Conservation (phyloP, 2,888 invertebrate species). For the Brachypterus glaber region DNA sequence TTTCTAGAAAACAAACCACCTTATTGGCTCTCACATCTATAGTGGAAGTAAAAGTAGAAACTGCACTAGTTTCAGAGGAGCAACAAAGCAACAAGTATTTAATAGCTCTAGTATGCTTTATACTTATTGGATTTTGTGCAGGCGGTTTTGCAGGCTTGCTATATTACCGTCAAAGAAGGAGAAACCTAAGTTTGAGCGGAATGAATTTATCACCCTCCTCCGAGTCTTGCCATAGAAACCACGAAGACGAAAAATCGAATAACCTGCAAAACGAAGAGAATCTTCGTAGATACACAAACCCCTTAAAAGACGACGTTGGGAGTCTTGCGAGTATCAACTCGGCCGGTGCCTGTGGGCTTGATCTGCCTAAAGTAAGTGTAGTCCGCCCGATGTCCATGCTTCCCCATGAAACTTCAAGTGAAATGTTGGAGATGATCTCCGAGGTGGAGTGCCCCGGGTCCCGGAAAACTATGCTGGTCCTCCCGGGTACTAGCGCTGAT, state of each 20-base stretch:
- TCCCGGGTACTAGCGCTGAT: constrained; percentile 40
- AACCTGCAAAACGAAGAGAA: constrained; percentile 88
- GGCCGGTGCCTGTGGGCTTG: constrained; percentile 32
- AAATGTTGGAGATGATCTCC: constrained; percentile 54
- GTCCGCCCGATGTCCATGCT: constrained; percentile 40
- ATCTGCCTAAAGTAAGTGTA: constrained; percentile 41
- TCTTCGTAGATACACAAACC: constrained; percentile 52
- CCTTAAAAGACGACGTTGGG: constrained; percentile 43
- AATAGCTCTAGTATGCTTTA: constrained; percentile 41
- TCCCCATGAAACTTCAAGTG: constrained; percentile 44
- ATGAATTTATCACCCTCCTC: constrained; percentile 46
- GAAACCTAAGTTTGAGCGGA: constrained; percentile 45
- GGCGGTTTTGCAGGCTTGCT: constrained; percentile 42
- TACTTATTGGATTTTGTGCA: constrained; percentile 37
- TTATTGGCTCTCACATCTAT: constrained; percentile 59
- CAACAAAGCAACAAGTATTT: constrained; percentile 44
- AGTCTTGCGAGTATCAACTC: constrained; percentile 34
- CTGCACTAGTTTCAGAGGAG: constrained; percentile 51
- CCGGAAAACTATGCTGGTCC: constrained; percentile 37
- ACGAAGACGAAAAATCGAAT: constrained; percentile 82
- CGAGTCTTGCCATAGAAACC: constrained; percentile 54
- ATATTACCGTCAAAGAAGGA: constrained; percentile 48
- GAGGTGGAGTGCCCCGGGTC: constrained; percentile 46
- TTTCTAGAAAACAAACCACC: constrained; percentile 53
- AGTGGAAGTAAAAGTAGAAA: constrained; percentile 68